Evolutionary conservation across 92 coral and sea anemone species (phyloP).

Genomic region (Zoanthus gigantus): DNA sequence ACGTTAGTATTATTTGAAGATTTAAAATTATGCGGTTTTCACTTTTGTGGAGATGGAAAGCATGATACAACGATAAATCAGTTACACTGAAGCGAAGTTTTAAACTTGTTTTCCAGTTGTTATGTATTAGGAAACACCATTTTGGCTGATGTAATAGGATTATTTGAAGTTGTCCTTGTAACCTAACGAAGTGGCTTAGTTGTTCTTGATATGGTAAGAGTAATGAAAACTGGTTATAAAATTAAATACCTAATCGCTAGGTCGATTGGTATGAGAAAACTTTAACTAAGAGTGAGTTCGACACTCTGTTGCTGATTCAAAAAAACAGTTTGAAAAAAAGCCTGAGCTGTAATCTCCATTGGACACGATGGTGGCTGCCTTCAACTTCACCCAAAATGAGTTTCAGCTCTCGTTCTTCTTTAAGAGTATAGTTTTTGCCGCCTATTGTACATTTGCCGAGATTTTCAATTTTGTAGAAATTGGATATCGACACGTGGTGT

Average conservation of each 20-base stretch:
- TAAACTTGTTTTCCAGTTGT: constrained; percentile 17
- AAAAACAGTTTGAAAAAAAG: too few relatives aligned
- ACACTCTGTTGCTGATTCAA: too few relatives aligned
- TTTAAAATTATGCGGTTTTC: constrained; percentile 8
- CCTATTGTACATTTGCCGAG: not conserved
- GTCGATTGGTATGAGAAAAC: too few relatives aligned
- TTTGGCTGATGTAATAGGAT: not conserved
- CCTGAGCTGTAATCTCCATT: too few relatives aligned
- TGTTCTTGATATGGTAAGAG: constrained; percentile 10
- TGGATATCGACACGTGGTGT: not conserved
- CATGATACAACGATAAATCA: not conserved
- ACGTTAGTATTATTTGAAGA: constrained; percentile 8
- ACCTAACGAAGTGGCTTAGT: not conserved
- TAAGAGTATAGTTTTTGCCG: not conserved
- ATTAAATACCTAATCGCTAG: not conserved
- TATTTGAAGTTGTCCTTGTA: not conserved
- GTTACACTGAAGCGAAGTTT: not conserved
- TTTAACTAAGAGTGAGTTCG: too few relatives aligned
- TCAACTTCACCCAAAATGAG: too few relatives aligned
- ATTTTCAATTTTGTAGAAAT: not conserved
- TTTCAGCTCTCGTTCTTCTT: not conserved
- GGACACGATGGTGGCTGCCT: too few relatives aligned
- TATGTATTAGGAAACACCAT: not conserved
- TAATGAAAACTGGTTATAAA: not conserved
- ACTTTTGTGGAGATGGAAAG: constrained; percentile 1